Evolutionary conservation across 2,888 invertebrate genomes (phyloP).

Genomic region (Ecliptopera silaceata): DNA sequence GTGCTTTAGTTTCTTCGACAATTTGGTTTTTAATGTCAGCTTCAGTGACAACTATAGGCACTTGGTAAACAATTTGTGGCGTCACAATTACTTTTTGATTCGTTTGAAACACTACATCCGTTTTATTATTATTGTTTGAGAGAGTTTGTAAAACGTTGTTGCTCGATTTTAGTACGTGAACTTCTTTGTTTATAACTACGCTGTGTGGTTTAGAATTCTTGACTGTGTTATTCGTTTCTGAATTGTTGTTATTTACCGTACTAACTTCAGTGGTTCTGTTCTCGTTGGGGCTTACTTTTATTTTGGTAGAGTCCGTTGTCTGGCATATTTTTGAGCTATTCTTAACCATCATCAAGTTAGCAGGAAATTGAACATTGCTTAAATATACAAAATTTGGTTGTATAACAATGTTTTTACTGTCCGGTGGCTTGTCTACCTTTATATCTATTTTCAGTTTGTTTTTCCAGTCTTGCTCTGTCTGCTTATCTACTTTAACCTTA

Average conservation of each 20-base stretch:
- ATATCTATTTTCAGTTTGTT: slow-evolving; percentile 54
- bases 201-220: slow-evolving; percentile 46
- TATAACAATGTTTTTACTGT: slow-evolving; percentile 65
- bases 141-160: slow-evolving; percentile 61
- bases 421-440: slow-evolving; percentile 43
- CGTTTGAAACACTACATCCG: slow-evolving; percentile 57
- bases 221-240: slow-evolving; percentile 32
- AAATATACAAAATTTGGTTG: slow-evolving; percentile 76
- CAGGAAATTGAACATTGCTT: slow-evolving; percentile 73
- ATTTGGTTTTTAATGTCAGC: slow-evolving; percentile 53
- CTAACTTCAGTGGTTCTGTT: slow-evolving; percentile 46
- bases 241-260: slow-evolving; percentile 23
- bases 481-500: slow-evolving; percentile 14
- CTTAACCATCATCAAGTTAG: slow-evolving; percentile 77
- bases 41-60: slow-evolving; percentile 64
- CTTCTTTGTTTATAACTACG: slow-evolving; percentile 52
- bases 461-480: slow-evolving; percentile 56
- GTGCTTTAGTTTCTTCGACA: slow-evolving; percentile 52
- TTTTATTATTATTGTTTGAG: slow-evolving; percentile 53
- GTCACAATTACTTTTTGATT: slow-evolving; percentile 68
- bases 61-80: slow-evolving; percentile 72
- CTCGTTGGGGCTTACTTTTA: slow-evolving; percentile 54
- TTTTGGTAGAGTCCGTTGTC: slow-evolving; percentile 47
- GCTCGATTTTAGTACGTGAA: slow-evolving; percentile 60
- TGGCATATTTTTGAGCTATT: slow-evolving; percentile 59